Evolutionary conservation across 1,140 invertebrate species (phyloP), one percentile per base, ranked within the genome.

Genomic region (Aphidius gifuensis): DNA sequence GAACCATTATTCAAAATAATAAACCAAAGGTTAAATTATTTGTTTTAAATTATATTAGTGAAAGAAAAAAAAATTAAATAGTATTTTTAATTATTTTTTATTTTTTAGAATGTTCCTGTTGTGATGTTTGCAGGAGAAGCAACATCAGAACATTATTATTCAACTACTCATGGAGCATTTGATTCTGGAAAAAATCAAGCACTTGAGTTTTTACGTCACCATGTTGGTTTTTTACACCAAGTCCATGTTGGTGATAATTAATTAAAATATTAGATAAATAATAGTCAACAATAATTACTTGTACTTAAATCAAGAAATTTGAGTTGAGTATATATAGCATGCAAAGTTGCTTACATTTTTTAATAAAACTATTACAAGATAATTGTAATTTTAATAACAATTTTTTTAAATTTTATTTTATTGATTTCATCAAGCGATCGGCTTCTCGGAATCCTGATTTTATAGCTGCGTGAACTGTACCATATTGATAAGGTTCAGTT

Each of bases 391-490:
- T 16, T 16, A 16, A 16, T 16, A 16, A 16, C 1, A 16, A 16
- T 21, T n/a, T 50, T 50, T 62, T 65, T 63, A 32, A 45, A 16
- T 50, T 63, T 61, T 42, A 72, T 70, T 63, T 80, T 16, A 16
- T 16, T 16, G 71, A 55, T 55, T 76, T 70, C 45, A 82, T 74
- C n/a, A 82, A 60, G 71, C 85, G 80, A 49, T 90, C 83, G n/a
- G 91, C 91, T 78, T 93, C 92, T 61, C 90, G 82, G 77, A 87
- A 88, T 0, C 92, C 92, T 40, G 85, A 84, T 76, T 90, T 87
- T 4, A 92, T 79, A 2, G 92, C 92, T 7, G 92, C 92, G 74
- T 94, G 92, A 5, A 91, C 91, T 2, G 90, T 90, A 6, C 87
- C 88, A 72, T 87, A 92, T 71, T 83, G 86, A 66, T 85, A 80